phyloP scores from a whole-genome alignment of 1,140 invertebrate species.

The Trichonephila clavata region DNA sequence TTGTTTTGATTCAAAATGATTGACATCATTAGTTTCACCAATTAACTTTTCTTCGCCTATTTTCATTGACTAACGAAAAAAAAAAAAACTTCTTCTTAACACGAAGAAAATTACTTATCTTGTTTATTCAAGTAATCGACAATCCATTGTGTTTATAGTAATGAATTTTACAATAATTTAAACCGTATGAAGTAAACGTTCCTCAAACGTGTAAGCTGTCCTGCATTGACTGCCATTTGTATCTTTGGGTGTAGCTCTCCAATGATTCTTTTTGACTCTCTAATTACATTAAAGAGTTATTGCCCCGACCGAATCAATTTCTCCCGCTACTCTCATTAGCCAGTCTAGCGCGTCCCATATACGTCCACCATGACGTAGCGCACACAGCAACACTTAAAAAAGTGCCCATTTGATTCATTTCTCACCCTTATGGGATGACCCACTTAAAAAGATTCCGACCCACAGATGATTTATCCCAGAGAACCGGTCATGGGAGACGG shows the following conservation, averaged over 20 bases:
- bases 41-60: too few relatives aligned
- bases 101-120: too few relatives aligned
- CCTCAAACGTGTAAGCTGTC: not conserved
- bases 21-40: too few relatives aligned
- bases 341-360: not conserved
- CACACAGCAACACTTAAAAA: conserved; percentile 3
- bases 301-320: conserved; percentile 18
- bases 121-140: not conserved
- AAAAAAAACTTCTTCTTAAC: too few relatives aligned
- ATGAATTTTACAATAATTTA: not conserved
- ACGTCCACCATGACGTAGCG: conserved; percentile 17
- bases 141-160: not conserved
- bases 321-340: conserved; percentile 14
- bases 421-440: conserved; percentile 39
- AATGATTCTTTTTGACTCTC: not conserved
- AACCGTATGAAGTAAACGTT: not conserved
- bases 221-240: not conserved
- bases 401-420: conserved; percentile 44
- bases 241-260: not conserved
- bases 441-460: conserved; percentile 34
- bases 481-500: conserved; percentile 42
- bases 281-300: conserved; percentile 6
- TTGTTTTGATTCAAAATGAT: too few relatives aligned
- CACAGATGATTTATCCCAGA: conserved; percentile 11
- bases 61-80: too few relatives aligned